Evolutionary conservation across 2,888 invertebrate species (phyloP).

Genomic region (Tenthredo mesomela): DNA sequence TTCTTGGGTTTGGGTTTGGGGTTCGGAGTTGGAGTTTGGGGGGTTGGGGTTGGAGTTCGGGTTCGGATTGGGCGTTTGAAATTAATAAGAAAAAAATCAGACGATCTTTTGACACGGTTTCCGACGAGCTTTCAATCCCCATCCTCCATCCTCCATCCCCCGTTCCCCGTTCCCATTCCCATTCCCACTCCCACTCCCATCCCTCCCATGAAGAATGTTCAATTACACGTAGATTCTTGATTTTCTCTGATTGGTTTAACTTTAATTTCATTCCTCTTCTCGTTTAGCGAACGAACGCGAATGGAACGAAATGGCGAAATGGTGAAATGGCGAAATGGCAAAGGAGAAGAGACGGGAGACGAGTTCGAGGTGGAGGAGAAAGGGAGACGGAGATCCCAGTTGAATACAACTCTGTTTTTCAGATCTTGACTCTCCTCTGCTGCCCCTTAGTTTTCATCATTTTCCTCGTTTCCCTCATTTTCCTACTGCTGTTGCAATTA

Average conservation of each 20-base stretch:
- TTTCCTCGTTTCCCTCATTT: neutral
- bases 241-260: slow-evolving; percentile 43
- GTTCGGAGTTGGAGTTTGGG: neutral
- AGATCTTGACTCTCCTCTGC: neutral
- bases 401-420: slow-evolving; percentile 1
- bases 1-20: neutral
- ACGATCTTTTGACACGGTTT: slow-evolving; percentile 37
- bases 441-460: neutral
- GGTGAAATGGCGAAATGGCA: neutral
- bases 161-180: neutral
- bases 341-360: neutral
- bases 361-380: neutral
- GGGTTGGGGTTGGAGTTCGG: neutral
- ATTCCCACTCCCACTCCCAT: neutral
- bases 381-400: neutral
- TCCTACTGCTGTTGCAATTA: slow-evolving; percentile 20
- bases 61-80: neutral
- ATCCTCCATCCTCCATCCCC: neutral
- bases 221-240: slow-evolving; percentile 45
- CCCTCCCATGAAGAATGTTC: slow-evolving; percentile 8
- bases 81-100: slow-evolving; percentile 31
- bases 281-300: neutral
- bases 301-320: neutral
- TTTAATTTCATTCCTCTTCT: slow-evolving; percentile 31
- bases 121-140: slow-evolving; percentile 15